A percentile compares a stretch with the other conserved stretches of the same genome.
Conservation (phyloP, 2,888 invertebrate genomes). For the Polydesmus complanatus region DNA sequence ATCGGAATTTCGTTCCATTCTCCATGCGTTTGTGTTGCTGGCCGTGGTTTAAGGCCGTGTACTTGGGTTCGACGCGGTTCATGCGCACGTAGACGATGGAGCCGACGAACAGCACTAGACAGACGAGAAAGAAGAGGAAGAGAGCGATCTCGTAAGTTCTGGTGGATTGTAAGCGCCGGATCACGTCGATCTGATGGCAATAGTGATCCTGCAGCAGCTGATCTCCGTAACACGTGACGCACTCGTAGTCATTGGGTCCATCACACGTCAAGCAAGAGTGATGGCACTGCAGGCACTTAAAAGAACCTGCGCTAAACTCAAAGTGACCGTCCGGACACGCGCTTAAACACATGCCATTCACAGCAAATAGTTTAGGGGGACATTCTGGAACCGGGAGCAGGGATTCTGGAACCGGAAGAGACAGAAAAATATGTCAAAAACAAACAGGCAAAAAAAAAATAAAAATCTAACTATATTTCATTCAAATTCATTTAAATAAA, state of each 20-base stretch:
- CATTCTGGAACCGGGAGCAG: background rate
- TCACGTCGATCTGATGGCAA: slow-evolving; percentile 40
- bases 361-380: slow-evolving; percentile 4
- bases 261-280: slow-evolving; percentile 56
- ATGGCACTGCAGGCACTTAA: slow-evolving; percentile 49
- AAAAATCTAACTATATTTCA: background rate
- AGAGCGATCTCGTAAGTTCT: background rate
- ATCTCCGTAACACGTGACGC: slow-evolving; percentile 51
- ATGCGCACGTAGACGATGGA: background rate
- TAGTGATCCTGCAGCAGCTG: slow-evolving; percentile 37
- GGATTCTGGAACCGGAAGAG: background rate
- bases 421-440: background rate
- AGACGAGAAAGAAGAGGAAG: background rate
- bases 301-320: background rate
- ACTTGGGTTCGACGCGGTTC: background rate
- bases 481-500: background rate
- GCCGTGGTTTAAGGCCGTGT: background rate
- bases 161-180: slow-evolving; percentile 22
- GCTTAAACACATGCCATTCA: slow-evolving; percentile 5
- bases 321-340: slow-evolving; percentile 2
- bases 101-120: background rate
- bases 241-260: slow-evolving; percentile 55
- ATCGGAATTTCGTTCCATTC: background rate
- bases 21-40: background rate
- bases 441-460: background rate